Percentiles rank a stretch among this genome's conserved stretches.
phyloP scores from a whole-genome alignment of 2,888 invertebrate genomes.

The Eueremaeus valkanovi region DNA sequence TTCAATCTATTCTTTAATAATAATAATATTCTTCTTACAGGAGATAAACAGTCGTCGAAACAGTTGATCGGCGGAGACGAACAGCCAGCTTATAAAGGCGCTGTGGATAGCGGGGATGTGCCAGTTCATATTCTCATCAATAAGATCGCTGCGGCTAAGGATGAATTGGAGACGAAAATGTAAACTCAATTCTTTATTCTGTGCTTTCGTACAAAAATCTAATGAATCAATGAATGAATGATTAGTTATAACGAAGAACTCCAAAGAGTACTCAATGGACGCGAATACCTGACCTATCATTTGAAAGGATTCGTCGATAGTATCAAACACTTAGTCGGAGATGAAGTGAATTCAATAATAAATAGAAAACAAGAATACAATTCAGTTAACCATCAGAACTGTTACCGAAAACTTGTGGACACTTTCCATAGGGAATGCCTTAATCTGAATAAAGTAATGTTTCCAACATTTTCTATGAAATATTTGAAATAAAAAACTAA shows the following conservation, averaged over 20 bases:
- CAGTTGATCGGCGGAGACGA: neutral
- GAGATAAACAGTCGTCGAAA: neutral
- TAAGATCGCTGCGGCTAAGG: neutral
- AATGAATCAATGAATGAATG: too few relatives aligned
- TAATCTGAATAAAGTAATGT: constrained; percentile 27
- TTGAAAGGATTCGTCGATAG: neutral
- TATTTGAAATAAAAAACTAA: neutral
- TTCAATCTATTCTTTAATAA: neutral
- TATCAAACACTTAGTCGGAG: neutral
- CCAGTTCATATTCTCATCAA: neutral
- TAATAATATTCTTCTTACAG: neutral
- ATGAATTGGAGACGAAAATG: neutral
- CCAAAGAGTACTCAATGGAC: neutral
- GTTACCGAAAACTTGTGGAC: neutral
- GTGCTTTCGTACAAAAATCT: too few relatives aligned
- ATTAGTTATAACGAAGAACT: constrained; percentile 6
- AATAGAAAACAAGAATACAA: neutral
- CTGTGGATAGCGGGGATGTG: constrained; percentile 33
- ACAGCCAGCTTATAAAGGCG: neutral
- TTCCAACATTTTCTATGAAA: neutral
- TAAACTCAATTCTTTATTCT: too few relatives aligned
- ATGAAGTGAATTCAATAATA: neutral
- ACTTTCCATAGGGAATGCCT: neutral
- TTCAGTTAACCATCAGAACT: neutral
- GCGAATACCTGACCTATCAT: constrained; percentile 1